These are phyloP conservation scores for Drosophila orosa DNA, from an alignment of 1,140 invertebrate species.

Conservation along the genomic window DNA sequence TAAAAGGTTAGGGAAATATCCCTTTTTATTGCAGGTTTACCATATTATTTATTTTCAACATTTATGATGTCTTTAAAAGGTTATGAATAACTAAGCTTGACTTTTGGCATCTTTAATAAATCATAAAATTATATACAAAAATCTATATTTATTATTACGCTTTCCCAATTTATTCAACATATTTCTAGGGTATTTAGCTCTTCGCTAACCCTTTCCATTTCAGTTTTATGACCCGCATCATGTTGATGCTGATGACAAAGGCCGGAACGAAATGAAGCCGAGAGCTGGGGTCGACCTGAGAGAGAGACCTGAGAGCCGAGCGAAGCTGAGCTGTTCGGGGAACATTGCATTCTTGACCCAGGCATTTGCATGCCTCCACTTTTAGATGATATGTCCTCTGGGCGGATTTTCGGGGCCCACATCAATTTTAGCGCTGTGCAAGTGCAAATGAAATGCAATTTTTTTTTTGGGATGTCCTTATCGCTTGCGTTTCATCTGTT, in stretches of 20 bases:
- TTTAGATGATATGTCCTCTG: conserved; percentile 32
- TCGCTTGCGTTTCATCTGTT: conserved; percentile 64
- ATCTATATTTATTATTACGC: not conserved
- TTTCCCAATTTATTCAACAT: not conserved
- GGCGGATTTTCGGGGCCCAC: conserved; percentile 36
- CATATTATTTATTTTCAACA: too few species aligned
- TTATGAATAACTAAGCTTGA: rapidly evolving
- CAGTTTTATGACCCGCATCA: conserved; percentile 73
- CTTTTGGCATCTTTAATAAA: not conserved
- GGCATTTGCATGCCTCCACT: conserved; percentile 25
- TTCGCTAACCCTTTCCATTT: not conserved
- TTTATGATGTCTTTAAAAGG: not conserved
- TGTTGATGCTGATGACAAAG: conserved; percentile 73
- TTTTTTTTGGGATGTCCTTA: conserved; percentile 51
- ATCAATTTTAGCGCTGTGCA: conserved; percentile 38
- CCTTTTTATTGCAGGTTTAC: too few species aligned
- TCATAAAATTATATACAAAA: too few species aligned
- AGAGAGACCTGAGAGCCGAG: conserved; percentile 1
- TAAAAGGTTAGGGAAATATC: too few species aligned
- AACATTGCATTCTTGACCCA: conserved; percentile 47
- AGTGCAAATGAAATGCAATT: conserved; percentile 77
- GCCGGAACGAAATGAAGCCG: conserved; percentile 14
- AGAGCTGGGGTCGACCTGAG: conserved; percentile 1
- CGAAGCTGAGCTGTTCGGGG: conserved; percentile 15
- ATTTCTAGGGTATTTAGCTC: conserved; percentile 33